phyloP scores from a whole-genome alignment of 2,113 vertebrate genomes.

The Petroica traversi region DNA sequence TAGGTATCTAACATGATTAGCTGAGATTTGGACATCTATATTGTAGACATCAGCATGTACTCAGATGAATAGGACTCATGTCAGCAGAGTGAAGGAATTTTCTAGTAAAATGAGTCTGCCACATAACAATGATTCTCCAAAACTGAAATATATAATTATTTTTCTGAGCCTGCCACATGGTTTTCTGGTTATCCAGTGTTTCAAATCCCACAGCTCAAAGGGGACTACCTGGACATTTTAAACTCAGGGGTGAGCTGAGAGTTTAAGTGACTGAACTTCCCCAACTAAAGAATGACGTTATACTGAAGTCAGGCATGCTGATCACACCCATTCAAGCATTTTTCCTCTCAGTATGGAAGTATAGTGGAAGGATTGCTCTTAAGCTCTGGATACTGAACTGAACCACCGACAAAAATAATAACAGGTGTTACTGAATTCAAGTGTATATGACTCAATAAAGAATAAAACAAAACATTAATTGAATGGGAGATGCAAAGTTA shows the following conservation, averaged over 20 bases:
- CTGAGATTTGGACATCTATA: conserved; percentile 11
- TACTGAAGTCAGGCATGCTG: neutral
- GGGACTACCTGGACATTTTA: neutral
- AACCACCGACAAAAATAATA: neutral
- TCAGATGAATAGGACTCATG: neutral
- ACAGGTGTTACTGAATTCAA: neutral
- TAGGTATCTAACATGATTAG: neutral
- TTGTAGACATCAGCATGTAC: neutral
- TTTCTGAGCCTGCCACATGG: neutral
- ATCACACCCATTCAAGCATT: neutral
- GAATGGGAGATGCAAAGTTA: neutral
- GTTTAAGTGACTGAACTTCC: neutral
- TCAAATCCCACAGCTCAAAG: neutral
- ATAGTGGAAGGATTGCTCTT: neutral
- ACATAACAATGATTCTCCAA: neutral
- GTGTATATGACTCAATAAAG: neutral
- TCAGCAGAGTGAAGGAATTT: neutral
- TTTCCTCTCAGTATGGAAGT: neutral
- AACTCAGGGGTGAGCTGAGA: neutral
- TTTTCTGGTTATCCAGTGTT: neutral
- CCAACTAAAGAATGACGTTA: neutral
- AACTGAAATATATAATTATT: neutral
- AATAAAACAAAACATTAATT: neutral
- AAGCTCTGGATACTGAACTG: neutral
- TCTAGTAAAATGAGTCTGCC: neutral